Percentiles rank a stretch among this genome's conserved stretches.
Conservation (phyloP, 2,797 vertebrate species). For the Apodemus agrarius region DNA sequence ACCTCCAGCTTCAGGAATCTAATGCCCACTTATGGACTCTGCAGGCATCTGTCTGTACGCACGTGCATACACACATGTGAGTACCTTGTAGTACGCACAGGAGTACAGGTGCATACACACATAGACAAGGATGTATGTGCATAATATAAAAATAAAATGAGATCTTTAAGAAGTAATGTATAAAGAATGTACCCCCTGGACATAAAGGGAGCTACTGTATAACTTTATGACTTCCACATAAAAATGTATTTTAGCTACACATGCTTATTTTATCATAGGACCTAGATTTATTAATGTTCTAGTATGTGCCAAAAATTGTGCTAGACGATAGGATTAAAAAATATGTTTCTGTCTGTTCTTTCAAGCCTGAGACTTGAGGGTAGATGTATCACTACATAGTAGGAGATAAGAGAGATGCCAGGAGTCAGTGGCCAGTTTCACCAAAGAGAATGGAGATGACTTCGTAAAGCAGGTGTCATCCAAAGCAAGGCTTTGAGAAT, state of each 20-base stretch:
- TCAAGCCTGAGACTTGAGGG: not conserved
- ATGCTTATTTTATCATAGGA: not conserved
- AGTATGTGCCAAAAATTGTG: not conserved
- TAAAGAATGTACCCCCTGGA: not conserved
- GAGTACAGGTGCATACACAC: not conserved
- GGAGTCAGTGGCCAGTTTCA: not conserved
- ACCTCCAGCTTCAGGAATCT: not conserved
- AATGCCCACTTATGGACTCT: not conserved
- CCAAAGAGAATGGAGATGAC: not conserved
- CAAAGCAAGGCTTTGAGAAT: not conserved
- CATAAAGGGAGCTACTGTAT: not conserved
- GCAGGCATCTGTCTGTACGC: not conserved
- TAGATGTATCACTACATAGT: not conserved
- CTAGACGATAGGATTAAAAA: not conserved
- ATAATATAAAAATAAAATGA: not conserved
- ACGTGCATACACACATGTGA: not conserved
- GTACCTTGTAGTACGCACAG: not conserved
- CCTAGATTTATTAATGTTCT: not conserved
- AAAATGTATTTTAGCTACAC: not conserved
- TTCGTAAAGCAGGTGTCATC: not conserved
- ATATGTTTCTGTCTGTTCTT: not conserved
- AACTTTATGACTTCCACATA: not conserved
- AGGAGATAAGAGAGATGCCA: not conserved
- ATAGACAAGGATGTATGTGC: not conserved
- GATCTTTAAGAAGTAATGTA: not conserved